Conservation (phyloP, 2,113 vertebrate genomes). For the Python bivittatus region DNA sequence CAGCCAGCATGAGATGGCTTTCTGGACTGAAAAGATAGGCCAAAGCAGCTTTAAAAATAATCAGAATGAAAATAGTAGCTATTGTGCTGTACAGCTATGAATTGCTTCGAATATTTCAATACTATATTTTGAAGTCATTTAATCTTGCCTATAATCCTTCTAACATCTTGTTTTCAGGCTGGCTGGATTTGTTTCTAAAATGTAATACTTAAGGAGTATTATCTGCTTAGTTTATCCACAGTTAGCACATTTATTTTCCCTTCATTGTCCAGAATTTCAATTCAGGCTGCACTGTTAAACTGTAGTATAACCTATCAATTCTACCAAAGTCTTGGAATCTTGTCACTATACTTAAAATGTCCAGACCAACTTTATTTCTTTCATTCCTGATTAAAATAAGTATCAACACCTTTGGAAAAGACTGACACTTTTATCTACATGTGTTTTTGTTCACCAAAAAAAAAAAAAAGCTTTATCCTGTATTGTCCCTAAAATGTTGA, state of each 20-base stretch:
- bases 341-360: not conserved
- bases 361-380: not conserved
- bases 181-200: not conserved
- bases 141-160: not conserved
- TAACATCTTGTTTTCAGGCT: not conserved
- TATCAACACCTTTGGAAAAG: not conserved
- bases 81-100: not conserved
- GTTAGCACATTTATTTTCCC: not conserved
- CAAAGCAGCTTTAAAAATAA: not conserved
- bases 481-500: not conserved
- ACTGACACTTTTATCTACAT: not conserved
- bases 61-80: not conserved
- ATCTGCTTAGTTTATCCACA: not conserved
- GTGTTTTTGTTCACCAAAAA: not conserved
- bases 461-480: not conserved
- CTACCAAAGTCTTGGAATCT: not conserved
- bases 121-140: not conserved
- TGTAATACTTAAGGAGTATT: not conserved
- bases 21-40: not conserved
- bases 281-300: not conserved
- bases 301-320: not conserved
- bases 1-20: not conserved
- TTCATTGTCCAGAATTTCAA: not conserved
- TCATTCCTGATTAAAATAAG: not conserved
- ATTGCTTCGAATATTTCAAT: not conserved